Evolutionary conservation across 2,888 invertebrate genomes (phyloP), one percentile per base, ranked within the genome.

Genomic region (Chloromyia formosa): DNA sequence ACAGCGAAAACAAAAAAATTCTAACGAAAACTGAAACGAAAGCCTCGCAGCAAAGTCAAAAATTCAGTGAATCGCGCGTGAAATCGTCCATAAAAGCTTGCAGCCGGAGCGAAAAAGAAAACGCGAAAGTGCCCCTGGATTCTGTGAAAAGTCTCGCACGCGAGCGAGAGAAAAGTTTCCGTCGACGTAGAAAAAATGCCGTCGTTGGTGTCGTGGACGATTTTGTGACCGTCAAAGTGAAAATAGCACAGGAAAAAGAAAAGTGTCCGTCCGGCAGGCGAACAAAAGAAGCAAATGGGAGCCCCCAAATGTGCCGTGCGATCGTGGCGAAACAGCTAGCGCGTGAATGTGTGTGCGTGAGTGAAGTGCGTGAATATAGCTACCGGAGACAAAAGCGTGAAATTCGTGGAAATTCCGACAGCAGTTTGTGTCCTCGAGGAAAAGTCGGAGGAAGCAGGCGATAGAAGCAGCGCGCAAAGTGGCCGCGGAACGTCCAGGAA

Each of bases 111-210:
- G 27, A 35, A 35, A 35, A 35, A 35, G 27, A 35, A 35, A 35
- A 35, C 27, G 27, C 27, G 27, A 35, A 35, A 35, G 27, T 35
- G 27, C 27, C 7, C 3, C 3, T 35, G 27, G 27, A 2, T 35
- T 35, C 27, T 35, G 27, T 35, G 27, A 35, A 35, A 35, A 35
- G n/a, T 35, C 7, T 2, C 27, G 27, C 27, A 35, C 7, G 27
- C 7, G 27, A 35, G 27, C n/a, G 27, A 35, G 27, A 35, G 35
- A 66, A 56, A 56, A 10, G 10, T n/a, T 20, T 45, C 45, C 45
- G 66, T 45, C 66, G 66, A 42, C 49, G 66, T 18, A 45, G 45
- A 66, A 66, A 66, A 66, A 45, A 66, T 66, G 66, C 45, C 66
- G 66, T 66, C 20, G 61, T 12, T 14, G 58, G 45, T 42, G 64